A percentile compares a stretch with the other conserved stretches of the same genome.
Conservation (phyloP, 2,888 invertebrate species). For the Cetonia aurata region DNA sequence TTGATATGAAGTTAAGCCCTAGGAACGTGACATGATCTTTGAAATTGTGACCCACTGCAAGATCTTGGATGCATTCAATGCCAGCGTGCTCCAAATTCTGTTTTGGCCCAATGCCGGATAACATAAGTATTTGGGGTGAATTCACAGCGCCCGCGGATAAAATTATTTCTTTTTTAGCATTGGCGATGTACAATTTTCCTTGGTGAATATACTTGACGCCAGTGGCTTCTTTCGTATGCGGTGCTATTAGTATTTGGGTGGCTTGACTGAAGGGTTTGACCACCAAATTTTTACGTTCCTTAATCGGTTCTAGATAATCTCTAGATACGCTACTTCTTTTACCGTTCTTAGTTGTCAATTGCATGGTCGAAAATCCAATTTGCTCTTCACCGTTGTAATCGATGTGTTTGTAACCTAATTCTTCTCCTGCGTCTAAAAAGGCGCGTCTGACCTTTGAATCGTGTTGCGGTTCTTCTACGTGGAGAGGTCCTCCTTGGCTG, state of each 20-base stretch:
- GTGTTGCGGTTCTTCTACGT: conserved; percentile 65
- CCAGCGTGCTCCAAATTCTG: conserved; percentile 71
- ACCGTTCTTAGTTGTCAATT: conserved; percentile 76
- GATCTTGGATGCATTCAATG: conserved; percentile 78
- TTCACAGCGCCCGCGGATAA: conserved; percentile 82
- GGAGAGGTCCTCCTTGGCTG: conserved; percentile 70
- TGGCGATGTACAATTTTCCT: conserved; percentile 68
- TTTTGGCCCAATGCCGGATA: conserved; percentile 81
- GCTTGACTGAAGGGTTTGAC: conserved; percentile 73
- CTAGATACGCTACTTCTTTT: conserved; percentile 76
- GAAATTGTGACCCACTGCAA: conserved; percentile 74
- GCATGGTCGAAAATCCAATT: conserved; percentile 73
- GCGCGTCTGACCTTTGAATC: conserved; percentile 47
- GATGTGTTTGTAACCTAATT: conserved; percentile 72
- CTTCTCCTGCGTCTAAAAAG: conserved; percentile 74
- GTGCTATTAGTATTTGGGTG: conserved; percentile 71
- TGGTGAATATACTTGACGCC: conserved; percentile 73
- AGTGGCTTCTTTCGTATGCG: conserved; percentile 71
- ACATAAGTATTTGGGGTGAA: conserved; percentile 82
- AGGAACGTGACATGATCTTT: conserved; percentile 73
- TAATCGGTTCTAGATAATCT: conserved; percentile 74
- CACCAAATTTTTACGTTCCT: conserved; percentile 73
- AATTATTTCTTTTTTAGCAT: conserved; percentile 79
- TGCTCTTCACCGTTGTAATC: conserved; percentile 76
- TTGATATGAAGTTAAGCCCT: conserved; percentile 70